These are phyloP conservation scores for Phacellophora camtschatica DNA, from an alignment of 30 jellyfish, hydroid and myxozoan species.

Conservation along the genomic window DNA sequence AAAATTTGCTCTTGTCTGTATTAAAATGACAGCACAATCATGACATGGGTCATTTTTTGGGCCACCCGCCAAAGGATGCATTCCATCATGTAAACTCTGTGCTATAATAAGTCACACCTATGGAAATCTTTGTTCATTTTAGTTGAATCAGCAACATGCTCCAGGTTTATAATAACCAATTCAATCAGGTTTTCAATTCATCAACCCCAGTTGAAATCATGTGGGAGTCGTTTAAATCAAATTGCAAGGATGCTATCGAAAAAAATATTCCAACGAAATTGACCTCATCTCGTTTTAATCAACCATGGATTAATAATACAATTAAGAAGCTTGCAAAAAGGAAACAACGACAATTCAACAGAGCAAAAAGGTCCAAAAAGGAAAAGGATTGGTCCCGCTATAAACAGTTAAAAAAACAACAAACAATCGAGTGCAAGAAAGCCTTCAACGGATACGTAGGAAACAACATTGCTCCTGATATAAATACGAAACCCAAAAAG, in stretches of 20 bases:
- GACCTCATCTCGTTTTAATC: not conserved
- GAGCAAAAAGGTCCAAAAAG: not conserved
- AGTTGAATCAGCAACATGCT: no score
- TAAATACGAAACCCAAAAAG: not conserved
- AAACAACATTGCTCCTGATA: slow-evolving; percentile 1
- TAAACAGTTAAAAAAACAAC: not conserved
- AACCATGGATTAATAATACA: slow-evolving; percentile 21
- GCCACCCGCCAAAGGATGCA: no score
- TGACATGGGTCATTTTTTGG: no score
- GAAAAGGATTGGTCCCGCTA: slow-evolving; percentile 3
- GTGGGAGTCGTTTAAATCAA: slow-evolving; percentile 2
- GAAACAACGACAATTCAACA: not conserved
- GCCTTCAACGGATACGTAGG: slow-evolving; percentile 6
- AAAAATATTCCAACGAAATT: not conserved
- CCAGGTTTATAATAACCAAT: no score
- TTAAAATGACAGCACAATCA: no score
- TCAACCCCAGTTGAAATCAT: not conserved
- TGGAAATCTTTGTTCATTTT: no score
- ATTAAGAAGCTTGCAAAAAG: not conserved
- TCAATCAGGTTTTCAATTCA: no score
- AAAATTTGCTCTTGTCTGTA: no score
- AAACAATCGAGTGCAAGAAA: not conserved
- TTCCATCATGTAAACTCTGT: no score
- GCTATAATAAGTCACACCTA: no score
- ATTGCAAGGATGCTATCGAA: not conserved